phyloP scores from a whole-genome alignment of 2,113 vertebrate genomes.

The Ceyx cyanopectus region DNA sequence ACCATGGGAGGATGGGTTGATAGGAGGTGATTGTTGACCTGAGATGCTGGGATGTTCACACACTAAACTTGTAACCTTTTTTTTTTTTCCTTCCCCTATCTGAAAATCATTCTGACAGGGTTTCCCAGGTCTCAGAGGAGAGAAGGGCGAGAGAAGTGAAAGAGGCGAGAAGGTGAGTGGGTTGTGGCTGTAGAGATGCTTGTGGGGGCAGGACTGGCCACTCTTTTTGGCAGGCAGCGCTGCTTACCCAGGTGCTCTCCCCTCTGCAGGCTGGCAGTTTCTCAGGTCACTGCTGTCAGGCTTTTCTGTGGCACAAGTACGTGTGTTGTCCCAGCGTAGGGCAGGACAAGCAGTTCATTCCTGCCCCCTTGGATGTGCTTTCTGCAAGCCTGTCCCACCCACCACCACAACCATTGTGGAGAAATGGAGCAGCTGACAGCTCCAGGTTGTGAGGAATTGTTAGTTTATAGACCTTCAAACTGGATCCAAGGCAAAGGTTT shows the following conservation, averaged over 20 bases:
- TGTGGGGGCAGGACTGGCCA: not conserved
- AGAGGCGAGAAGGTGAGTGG: slow-evolving; percentile 90
- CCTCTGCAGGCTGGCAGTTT: not conserved
- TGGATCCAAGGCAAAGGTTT: not conserved
- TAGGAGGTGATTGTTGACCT: not conserved
- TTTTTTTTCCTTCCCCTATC: too few species aligned
- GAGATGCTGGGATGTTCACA: not conserved
- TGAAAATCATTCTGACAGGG: slow-evolving; percentile 78
- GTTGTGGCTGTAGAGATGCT: not conserved
- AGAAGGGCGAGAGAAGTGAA: slow-evolving; percentile 90
- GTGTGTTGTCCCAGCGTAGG: not conserved
- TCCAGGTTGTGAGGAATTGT: not conserved
- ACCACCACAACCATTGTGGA: not conserved
- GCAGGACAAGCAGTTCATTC: not conserved
- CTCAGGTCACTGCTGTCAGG: not conserved
- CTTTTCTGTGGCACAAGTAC: not conserved
- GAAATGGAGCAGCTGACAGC: not conserved
- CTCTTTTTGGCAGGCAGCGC: not conserved
- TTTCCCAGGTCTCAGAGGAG: slow-evolving; percentile 91
- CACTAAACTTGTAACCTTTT: not conserved
- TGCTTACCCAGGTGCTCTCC: not conserved
- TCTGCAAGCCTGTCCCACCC: not conserved
- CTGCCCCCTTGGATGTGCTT: not conserved
- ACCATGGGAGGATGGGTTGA: not conserved
- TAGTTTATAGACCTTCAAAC: not conserved